phyloP scores from a whole-genome alignment of 1,140 invertebrate species.

The Coenobita brevimanus region DNA sequence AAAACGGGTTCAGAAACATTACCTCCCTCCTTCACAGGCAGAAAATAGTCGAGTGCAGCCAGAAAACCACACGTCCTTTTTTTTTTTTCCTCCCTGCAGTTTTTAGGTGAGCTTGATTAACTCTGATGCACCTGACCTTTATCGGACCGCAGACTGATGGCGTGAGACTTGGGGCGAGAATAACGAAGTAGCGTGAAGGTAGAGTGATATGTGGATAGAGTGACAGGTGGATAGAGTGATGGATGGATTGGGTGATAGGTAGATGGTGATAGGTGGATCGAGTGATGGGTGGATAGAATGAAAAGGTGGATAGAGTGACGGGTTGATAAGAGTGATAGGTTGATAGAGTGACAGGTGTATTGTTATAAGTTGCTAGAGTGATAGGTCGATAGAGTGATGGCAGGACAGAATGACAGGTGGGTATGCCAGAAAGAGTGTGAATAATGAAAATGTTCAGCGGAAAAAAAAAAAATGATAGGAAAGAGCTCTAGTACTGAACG shows the following conservation, averaged over 20 bases:
- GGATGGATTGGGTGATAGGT: background rate
- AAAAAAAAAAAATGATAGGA: too few relatives aligned
- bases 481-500: too few relatives aligned
- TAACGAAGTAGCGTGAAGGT: background rate
- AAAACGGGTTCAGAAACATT: background rate
- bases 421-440: too few relatives aligned
- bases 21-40: background rate
- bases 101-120: background rate
- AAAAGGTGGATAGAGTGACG: background rate
- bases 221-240: background rate
- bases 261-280: background rate
- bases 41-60: background rate
- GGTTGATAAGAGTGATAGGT: too few relatives aligned
- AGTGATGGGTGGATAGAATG: background rate
- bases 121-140: background rate
- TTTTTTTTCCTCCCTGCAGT: background rate
- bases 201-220: background rate
- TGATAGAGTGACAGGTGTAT: too few relatives aligned
- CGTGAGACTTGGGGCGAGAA: background rate
- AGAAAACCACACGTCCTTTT: background rate
- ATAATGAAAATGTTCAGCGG: too few relatives aligned
- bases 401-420: too few relatives aligned
- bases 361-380: too few relatives aligned
- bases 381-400: too few relatives aligned
- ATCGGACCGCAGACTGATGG: background rate